These are phyloP conservation scores for Cariama cristata DNA, from an alignment of 2,113 vertebrate genomes.

Conservation along the genomic window DNA sequence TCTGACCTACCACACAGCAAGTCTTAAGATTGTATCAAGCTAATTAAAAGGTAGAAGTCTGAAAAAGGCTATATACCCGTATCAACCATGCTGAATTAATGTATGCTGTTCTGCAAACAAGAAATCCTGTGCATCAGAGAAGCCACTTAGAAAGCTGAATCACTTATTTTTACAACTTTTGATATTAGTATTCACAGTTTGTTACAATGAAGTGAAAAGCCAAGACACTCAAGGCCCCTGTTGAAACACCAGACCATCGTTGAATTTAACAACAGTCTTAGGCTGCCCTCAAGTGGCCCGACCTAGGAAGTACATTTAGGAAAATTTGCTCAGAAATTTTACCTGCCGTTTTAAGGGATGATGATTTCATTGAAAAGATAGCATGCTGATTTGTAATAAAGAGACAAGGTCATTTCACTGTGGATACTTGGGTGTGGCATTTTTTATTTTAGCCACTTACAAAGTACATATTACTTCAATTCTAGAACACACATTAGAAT, in stretches of 20 bases:
- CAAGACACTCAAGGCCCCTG: background rate
- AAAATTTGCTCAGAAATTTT: accelerated
- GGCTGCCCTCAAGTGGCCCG: background rate
- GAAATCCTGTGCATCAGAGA: background rate
- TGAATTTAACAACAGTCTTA: background rate
- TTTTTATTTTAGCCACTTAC: too few species aligned
- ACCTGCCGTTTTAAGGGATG: accelerated
- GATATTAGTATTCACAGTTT: background rate
- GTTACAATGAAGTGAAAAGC: background rate
- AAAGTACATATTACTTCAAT: background rate
- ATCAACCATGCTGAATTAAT: background rate
- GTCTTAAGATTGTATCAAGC: background rate
- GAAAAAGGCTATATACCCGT: background rate
- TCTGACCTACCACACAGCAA: background rate
- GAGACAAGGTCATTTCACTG: background rate
- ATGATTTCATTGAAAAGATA: background rate
- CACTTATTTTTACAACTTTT: background rate
- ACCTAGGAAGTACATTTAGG: accelerated
- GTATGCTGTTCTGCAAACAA: background rate
- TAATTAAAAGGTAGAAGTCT: background rate
- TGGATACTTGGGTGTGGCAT: accelerated
- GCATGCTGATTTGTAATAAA: accelerated
- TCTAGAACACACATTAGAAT: background rate
- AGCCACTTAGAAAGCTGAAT: background rate
- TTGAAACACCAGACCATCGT: accelerated